These are phyloP conservation scores for Rhagoletis pomonella DNA, from an alignment of 1,140 invertebrate genomes.

Conservation along the genomic window DNA sequence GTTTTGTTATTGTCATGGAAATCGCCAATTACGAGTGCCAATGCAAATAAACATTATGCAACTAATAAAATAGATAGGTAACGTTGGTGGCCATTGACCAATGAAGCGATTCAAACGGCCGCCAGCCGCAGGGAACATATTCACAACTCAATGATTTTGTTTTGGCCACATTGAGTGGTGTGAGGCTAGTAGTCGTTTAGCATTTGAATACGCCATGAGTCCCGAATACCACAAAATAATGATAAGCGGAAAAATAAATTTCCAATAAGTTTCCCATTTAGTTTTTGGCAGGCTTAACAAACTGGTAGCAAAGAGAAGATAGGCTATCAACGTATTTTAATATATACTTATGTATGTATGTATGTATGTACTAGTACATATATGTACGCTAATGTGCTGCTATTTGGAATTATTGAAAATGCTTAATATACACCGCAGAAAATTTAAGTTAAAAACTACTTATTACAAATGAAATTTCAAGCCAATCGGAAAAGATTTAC, in stretches of 20 bases:
- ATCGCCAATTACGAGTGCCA: slow-evolving; percentile 22
- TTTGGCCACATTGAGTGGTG: not conserved
- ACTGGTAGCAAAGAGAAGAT: too few relatives aligned
- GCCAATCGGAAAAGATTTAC: too few relatives aligned
- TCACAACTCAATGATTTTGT: slow-evolving; percentile 18
- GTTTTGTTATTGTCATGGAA: not conserved
- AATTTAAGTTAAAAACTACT: too few relatives aligned
- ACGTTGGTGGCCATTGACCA: not conserved
- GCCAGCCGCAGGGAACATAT: slow-evolving; percentile 13
- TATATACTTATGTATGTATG: too few relatives aligned
- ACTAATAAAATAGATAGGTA: not conserved
- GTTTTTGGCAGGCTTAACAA: not conserved
- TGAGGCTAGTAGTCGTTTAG: not conserved
- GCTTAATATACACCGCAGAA: too few relatives aligned
- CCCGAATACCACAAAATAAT: not conserved
- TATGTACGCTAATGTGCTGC: too few relatives aligned
- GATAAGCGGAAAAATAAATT: slow-evolving; percentile 15
- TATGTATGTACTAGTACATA: too few relatives aligned
- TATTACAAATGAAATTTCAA: too few relatives aligned
- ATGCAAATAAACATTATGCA: slow-evolving; percentile 25
- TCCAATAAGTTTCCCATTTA: not conserved
- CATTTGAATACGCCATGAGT: slow-evolving; percentile 11
- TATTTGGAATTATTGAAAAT: too few relatives aligned
- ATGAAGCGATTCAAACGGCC: slow-evolving; percentile 21
- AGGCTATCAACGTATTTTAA: too few relatives aligned